Evolutionary conservation across 2,797 vertebrate species (phyloP).

Genomic region (Chromobotia macracanthus): DNA sequence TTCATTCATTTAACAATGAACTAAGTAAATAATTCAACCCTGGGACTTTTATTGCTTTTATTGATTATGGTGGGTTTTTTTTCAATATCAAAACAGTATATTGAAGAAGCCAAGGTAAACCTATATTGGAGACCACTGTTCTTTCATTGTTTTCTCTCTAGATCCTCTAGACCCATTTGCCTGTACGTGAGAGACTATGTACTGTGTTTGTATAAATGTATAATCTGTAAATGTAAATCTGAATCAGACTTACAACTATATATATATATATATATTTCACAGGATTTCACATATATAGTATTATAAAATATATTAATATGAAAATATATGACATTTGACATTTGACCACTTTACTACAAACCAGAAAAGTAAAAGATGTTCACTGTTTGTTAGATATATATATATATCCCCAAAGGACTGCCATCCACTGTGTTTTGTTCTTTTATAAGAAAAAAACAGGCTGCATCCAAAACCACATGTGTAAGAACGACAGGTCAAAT

Average conservation of each 20-base stretch:
- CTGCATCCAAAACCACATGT: constrained; percentile 20
- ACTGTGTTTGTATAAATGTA: no score
- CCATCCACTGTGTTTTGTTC: not conserved
- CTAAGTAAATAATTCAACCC: constrained; percentile 45
- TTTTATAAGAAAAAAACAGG: constrained; percentile 20
- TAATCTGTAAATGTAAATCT: no score
- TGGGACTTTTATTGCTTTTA: not conserved
- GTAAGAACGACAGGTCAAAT: constrained; percentile 15
- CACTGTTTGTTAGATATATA: no score
- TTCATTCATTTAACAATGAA: constrained; percentile 43
- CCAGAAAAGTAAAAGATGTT: no score
- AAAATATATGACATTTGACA: no score
- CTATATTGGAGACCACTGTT: not conserved
- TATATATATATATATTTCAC: no score
- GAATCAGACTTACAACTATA: no score
- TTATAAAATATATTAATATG: no score
- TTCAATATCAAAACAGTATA: not conserved
- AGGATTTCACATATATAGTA: no score
- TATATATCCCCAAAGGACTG: no score
- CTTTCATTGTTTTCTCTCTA: not conserved
- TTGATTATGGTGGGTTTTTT: not conserved
- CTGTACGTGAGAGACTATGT: constrained; percentile 1
- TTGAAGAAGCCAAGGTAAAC: not conserved
- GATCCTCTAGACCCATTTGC: not conserved
- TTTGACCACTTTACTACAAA: no score